Percentiles rank a stretch among this genome's conserved stretches.
Evolutionary conservation across 2,113 vertebrate species (phyloP).

Genomic region (Proterorhinus semilunaris): DNA sequence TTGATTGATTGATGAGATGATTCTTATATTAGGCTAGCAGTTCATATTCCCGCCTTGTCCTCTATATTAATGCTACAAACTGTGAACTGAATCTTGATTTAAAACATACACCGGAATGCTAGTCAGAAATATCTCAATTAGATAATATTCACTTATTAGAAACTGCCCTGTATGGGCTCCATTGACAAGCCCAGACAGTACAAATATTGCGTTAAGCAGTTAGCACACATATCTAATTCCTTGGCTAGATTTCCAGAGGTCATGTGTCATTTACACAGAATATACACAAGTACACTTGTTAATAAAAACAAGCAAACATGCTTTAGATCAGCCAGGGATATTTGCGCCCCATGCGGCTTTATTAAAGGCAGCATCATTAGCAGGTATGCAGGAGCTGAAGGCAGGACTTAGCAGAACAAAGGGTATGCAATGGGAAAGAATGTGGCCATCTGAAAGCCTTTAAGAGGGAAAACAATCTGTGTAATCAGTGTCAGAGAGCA

Average conservation of each 20-base stretch:
- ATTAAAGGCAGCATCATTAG: constrained; percentile 67
- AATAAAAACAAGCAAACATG: constrained; percentile 54
- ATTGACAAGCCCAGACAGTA: constrained; percentile 36
- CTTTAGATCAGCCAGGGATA: constrained; percentile 42
- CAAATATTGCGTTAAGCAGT: constrained; percentile 50
- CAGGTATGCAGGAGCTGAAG: constrained; percentile 68
- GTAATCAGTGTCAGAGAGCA: constrained; percentile 76
- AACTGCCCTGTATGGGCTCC: constrained; percentile 16
- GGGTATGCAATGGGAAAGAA: constrained; percentile 71
- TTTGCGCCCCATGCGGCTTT: constrained; percentile 45
- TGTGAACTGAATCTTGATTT: too few species aligned
- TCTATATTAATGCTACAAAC: too few species aligned
- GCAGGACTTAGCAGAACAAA: constrained; percentile 69
- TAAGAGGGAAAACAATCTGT: constrained; percentile 75
- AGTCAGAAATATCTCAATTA: too few species aligned
- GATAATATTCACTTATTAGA: too few species aligned
- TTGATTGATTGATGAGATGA: too few species aligned
- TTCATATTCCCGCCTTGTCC: too few species aligned
- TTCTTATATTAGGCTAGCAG: too few species aligned
- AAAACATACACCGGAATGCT: too few species aligned
- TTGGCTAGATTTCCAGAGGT: constrained; percentile 34
- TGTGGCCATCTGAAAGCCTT: constrained; percentile 78
- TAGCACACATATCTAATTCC: constrained; percentile 54
- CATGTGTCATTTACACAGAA: constrained; percentile 45
- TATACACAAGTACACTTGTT: constrained; percentile 27